A percentile compares a stretch with the other conserved stretches of the same genome.
Conservation (phyloP, 2,113 vertebrate genomes). For the Tragulus kanchil region DNA sequence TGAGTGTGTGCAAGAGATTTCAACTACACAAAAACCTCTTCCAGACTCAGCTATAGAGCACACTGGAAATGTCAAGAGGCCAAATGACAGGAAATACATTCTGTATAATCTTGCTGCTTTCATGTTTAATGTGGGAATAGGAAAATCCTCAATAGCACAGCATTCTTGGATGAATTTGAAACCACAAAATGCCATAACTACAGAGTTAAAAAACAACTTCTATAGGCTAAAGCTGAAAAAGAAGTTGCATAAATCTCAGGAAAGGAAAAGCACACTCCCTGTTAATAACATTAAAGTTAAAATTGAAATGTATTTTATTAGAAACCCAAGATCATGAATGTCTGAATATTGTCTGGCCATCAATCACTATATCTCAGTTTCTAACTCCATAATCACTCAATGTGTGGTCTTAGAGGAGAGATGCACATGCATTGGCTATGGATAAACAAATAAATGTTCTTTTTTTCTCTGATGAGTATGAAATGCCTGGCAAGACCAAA, state of each 20-base stretch:
- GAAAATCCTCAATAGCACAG: constrained; percentile 22
- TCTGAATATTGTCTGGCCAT: not conserved
- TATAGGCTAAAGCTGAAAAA: not conserved
- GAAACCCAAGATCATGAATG: not conserved
- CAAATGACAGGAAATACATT: constrained; percentile 70
- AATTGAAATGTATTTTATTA: not conserved
- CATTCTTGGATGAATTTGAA: not conserved
- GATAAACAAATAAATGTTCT: not conserved
- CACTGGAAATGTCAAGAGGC: constrained; percentile 69
- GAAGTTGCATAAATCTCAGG: not conserved
- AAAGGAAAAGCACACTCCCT: not conserved
- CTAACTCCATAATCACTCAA: not conserved
- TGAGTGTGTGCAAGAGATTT: constrained; percentile 47
- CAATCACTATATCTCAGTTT: not conserved
- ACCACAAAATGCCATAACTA: not conserved
- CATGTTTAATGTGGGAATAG: constrained; percentile 52
- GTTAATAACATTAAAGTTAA: not conserved
- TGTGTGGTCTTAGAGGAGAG: not conserved
- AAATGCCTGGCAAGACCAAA: not conserved
- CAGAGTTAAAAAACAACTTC: not conserved
- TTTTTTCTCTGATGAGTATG: not conserved
- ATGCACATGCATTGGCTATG: not conserved
- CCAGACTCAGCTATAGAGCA: constrained; percentile 47
- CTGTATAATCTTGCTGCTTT: constrained; percentile 43
- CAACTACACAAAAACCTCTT: constrained; percentile 54